phyloP scores from a whole-genome alignment of 1,140 invertebrate species.

The Sesamia nonagrioides region DNA sequence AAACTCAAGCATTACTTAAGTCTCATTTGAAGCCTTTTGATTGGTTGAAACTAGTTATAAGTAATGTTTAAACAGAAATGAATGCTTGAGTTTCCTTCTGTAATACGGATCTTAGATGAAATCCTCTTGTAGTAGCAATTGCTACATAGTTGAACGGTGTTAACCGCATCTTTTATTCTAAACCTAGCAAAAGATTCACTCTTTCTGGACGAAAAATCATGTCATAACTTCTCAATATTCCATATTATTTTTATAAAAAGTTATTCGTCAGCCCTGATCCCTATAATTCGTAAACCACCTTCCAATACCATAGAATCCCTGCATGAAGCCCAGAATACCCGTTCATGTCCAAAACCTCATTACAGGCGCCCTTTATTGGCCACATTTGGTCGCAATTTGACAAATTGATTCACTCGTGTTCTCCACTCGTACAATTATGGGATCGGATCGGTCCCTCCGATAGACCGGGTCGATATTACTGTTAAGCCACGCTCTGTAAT shows the following conservation, averaged over 20 bases:
- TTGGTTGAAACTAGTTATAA: no score
- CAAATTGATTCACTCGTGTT: conserved; percentile 64
- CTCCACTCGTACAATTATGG: conserved; percentile 62
- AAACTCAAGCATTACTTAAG: no score
- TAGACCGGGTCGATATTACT: conserved; percentile 49
- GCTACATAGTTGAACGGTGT: no score
- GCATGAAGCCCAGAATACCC: conserved; percentile 28
- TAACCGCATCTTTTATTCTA: no score
- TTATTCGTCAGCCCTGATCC: background rate
- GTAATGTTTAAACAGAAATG: no score
- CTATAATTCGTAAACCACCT: background rate
- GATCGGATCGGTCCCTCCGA: conserved; percentile 52
- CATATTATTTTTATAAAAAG: background rate
- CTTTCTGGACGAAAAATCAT: no score
- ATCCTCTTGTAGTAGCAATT: no score
- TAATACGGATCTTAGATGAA: no score
- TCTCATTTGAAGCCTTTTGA: no score
- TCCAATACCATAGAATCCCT: conserved; percentile 6
- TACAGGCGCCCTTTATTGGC: conserved; percentile 56
- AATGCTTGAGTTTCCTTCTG: no score
- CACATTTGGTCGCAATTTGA: conserved; percentile 69
- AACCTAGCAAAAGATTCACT: no score
- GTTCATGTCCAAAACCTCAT: conserved; percentile 43
- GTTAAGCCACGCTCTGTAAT: conserved; percentile 37
- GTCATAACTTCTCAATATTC: no score